A percentile compares a stretch with the other conserved stretches of the same genome.
Conservation (phyloP, 2,797 vertebrate species). For the Distichodus sexfasciatus region DNA sequence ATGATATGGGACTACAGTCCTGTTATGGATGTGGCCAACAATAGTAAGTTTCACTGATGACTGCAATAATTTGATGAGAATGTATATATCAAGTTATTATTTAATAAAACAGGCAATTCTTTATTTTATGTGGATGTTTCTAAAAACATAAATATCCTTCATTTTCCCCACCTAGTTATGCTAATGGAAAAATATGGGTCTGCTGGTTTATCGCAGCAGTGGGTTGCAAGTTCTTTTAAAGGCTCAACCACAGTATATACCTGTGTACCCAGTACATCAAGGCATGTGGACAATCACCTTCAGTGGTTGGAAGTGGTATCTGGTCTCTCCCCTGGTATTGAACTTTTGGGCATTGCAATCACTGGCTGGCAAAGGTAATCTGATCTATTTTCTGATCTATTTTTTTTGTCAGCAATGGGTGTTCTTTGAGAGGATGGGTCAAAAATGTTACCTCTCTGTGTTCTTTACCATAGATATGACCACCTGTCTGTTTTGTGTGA, state of each 20-base stretch:
- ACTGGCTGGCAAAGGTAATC: slow-evolving; percentile 95
- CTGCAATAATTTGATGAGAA: background rate
- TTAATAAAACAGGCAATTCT: background rate
- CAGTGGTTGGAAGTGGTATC: slow-evolving; percentile 86
- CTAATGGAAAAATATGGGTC: slow-evolving; percentile 83
- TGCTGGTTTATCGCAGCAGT: slow-evolving; percentile 82
- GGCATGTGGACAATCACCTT: slow-evolving; percentile 88
- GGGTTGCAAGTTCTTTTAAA: slow-evolving; percentile 95
- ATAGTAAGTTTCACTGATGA: slow-evolving; percentile 67
- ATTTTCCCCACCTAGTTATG: slow-evolving; percentile 67
- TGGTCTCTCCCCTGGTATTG: slow-evolving; percentile 50
- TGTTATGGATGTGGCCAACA: slow-evolving; percentile 78
- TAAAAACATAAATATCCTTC: too few species aligned
- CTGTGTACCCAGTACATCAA: slow-evolving; percentile 78
- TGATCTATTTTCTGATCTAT: background rate
- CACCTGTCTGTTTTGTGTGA: slow-evolving; percentile 95
- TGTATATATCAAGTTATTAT: background rate
- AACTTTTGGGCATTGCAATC: slow-evolving; percentile 83
- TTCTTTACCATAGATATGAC: slow-evolving; percentile 72
- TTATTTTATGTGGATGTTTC: background rate
- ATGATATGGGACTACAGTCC: slow-evolving; percentile 96
- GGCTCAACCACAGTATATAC: slow-evolving; percentile 86
- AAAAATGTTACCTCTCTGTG: background rate
- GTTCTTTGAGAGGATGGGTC: background rate
- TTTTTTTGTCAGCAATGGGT: background rate